Evolutionary conservation across 2,888 invertebrate genomes (phyloP), one percentile per base, ranked within the genome.

Genomic region (Aplocera efformata): DNA sequence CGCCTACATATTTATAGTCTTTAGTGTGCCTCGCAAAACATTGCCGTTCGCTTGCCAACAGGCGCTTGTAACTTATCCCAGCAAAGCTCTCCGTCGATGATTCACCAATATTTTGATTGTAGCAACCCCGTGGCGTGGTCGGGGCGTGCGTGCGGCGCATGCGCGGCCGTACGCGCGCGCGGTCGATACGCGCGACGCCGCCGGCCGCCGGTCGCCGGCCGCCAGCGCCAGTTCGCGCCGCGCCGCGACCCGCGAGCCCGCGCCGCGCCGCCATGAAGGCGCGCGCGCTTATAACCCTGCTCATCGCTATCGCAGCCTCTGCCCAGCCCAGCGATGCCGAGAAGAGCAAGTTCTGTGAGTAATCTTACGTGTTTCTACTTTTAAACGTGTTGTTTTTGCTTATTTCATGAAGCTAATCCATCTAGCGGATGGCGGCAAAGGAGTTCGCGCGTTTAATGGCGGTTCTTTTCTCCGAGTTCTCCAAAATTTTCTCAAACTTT

Each of bases 271-370:
- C 64, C 73, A 86, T 84, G 85, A 76, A 67, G 79, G 76, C 80
- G 81, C 79, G 84, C 67, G 79, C 76, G 64, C 53, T 77, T 42
- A 64, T 78, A 45, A 53, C 72, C 58, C 64, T 79, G 67, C 68
- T 72, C 53, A 63, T 64, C 67, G 77, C 76, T 63, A 60, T 80
- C 50, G 69, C 79, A 51, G 72, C 76, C 54, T 62, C 68, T 47
- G 59, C 70, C 48, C 63, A 63, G 57, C 50, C 61, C 65, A 63
- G 63, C 59, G 63, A 77, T 67, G 88, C 85, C 42, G 89, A 89
- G 79, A 88, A 88, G 66, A 89, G 88, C 79, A 89, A 88, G 66
- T 89, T 89, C 79, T 89, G 89, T 89, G 71, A 88, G 89, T 88
- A 45, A 41, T 53, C 37, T 35, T 26, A 35, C 10, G 31, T 34